These are phyloP conservation scores for Craseonycteris thonglongyai DNA, from an alignment of 2,113 vertebrate species.

Conservation along the genomic window DNA sequence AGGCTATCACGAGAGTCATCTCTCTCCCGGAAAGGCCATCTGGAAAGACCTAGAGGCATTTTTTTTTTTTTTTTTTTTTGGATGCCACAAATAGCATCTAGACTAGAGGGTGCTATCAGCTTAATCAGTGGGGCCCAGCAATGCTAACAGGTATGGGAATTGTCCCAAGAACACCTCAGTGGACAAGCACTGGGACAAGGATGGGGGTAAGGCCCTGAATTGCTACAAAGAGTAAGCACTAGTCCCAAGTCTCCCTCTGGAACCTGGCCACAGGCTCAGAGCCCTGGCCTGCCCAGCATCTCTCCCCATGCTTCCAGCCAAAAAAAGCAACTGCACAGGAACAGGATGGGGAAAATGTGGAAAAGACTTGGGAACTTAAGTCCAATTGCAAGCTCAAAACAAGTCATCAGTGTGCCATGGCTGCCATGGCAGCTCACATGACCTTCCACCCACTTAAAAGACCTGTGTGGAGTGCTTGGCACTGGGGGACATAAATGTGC, in stretches of 20 bases:
- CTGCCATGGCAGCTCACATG: background rate
- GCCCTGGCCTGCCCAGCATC: conserved; percentile 34
- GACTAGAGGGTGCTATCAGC: background rate
- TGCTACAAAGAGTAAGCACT: background rate
- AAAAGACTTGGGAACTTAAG: conserved; percentile 3
- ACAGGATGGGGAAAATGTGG: conserved; percentile 20
- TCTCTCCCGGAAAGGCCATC: background rate
- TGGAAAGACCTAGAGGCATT: background rate
- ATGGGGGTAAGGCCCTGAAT: background rate
- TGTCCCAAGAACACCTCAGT: background rate
- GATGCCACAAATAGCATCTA: background rate
- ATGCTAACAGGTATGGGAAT: background rate
- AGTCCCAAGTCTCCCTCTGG: conserved; percentile 26
- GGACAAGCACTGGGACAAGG: background rate
- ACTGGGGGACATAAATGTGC: background rate
- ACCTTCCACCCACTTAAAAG: background rate
- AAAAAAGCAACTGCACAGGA: conserved; percentile 45
- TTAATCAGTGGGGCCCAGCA: background rate
- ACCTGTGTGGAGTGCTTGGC: background rate
- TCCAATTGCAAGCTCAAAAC: background rate
- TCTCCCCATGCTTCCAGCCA: conserved; percentile 49
- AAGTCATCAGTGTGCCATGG: background rate
- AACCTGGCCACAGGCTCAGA: conserved; percentile 38
- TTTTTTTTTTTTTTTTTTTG: too few species aligned
- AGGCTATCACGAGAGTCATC: background rate